These are phyloP conservation scores for Zosterops borbonicus DNA, from an alignment of 2,113 vertebrate species.

Conservation along the genomic window DNA sequence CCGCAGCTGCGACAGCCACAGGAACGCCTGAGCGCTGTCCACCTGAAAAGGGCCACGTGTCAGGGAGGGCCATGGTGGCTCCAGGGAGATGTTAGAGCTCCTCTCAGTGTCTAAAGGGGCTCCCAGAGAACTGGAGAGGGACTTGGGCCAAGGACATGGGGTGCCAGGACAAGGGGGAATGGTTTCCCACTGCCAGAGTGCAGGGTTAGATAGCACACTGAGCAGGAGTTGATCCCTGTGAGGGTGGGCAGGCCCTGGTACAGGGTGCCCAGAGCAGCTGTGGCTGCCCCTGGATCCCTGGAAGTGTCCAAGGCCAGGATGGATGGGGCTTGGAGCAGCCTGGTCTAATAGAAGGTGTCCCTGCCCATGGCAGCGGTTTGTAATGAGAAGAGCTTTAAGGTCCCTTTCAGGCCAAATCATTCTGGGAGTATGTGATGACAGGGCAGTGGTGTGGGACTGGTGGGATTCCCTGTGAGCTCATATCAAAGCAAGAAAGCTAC, in stretches of 20 bases:
- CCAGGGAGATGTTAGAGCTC: accelerated
- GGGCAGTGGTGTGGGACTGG: not conserved
- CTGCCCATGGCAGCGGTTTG: not conserved
- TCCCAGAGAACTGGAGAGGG: not conserved
- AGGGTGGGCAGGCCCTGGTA: not conserved
- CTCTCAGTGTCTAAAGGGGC: not conserved
- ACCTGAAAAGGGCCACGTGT: constrained; percentile 69
- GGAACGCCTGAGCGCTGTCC: constrained; percentile 88
- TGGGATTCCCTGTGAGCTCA: not conserved
- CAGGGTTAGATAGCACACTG: accelerated
- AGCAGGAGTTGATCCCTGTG: not conserved
- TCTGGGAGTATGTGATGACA: not conserved
- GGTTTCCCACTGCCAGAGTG: not conserved
- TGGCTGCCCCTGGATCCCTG: not conserved
- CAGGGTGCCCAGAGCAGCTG: not conserved
- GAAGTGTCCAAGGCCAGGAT: accelerated
- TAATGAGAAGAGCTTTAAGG: not conserved
- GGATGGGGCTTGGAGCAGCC: not conserved
- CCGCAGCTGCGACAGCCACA: constrained; percentile 94
- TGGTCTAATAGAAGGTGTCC: not conserved
- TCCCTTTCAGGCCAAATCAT: not conserved
- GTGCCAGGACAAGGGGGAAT: not conserved
- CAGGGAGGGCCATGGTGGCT: accelerated
- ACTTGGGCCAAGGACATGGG: too few species aligned
- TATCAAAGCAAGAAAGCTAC: not conserved